These are phyloP conservation scores for Phalanger gymnotis DNA, from an alignment of 2,797 vertebrate genomes.

Conservation along the genomic window DNA sequence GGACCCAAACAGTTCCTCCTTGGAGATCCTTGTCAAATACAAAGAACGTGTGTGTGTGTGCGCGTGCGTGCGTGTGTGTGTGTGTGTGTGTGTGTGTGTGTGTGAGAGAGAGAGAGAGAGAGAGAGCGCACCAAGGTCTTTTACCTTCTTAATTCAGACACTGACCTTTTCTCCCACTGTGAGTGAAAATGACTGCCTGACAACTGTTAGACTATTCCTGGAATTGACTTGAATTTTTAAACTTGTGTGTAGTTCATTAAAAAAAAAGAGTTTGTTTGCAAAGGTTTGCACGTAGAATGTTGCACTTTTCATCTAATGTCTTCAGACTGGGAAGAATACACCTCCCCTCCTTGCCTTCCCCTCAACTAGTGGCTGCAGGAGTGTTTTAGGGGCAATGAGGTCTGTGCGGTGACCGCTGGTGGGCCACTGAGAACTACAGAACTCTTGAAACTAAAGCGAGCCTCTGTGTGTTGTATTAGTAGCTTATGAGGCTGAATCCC, in stretches of 20 bases:
- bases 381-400: not conserved
- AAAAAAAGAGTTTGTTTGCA: conserved; percentile 62
- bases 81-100: not conserved
- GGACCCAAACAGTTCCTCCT: not conserved
- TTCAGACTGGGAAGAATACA: conserved; percentile 25
- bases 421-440: not conserved
- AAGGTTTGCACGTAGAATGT: conserved; percentile 76
- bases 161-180: not conserved
- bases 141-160: conserved; percentile 44
- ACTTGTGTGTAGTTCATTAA: conserved; percentile 33
- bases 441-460: not conserved
- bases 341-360: not conserved
- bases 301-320: conserved; percentile 38
- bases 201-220: conserved; percentile 70
- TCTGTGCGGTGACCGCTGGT: accelerated
- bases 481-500: not conserved
- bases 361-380: not conserved
- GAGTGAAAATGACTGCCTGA: conserved; percentile 4
- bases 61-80: not conserved
- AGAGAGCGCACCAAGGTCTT: conserved; percentile 68
- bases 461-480: not conserved
- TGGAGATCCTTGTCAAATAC: not conserved
- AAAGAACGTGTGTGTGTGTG: not conserved
- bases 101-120: not conserved
- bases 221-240: conserved; percentile 83